Base-by-base conservation (phyloP, 1,140 invertebrate species). In the Drosophila sechellia region DNA sequence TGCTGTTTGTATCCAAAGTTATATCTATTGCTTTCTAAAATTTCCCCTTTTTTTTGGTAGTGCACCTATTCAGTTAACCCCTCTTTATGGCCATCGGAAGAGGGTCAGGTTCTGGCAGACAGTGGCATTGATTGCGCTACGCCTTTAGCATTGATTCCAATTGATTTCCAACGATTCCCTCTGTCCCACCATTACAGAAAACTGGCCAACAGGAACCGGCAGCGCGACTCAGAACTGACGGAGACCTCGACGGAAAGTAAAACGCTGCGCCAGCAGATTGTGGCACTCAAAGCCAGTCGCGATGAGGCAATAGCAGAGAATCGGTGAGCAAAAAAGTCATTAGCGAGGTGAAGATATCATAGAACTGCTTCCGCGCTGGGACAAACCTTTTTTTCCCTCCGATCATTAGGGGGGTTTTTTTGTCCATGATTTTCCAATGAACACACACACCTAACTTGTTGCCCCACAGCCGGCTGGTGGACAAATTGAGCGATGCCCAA, bases 261-360 rank as follows among this genome's bases (percentile, higher is more conserved):
- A 79, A 80, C 78, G 60, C 64, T 91, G 45, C 78, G 90, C 31
- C 81, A 91, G 45, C 91, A 92, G 80, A 77, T 92, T 58, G 69
- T 74, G 54, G 79, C 80, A 69, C 77, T 92, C 35, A 91, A 91
- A 74, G 57, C 57, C 27, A 90, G 86, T 56, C 84, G 89, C 58
- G 91, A 92, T 75, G 75, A 92, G 69, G 79, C 90, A 69, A 90
- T 92, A 49, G 72, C 74, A 60, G 90, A 92, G 81, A 92, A 92
- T 78, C 64, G 87, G 89, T 92, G 55, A 83, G 77, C 50, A 60
- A 79, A 69, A 61, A 59, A 46, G 60, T 59, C 80, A 74, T 83
- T 78, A 69, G 55, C 20, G 52, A 37, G 65, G 22, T 70, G 52
- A 17, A 49, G 40, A 59, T 55, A 60, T 45, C 73, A 64, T 81